Conservation (phyloP, 2,888 invertebrate genomes). For the Coenonympha arcania region DNA sequence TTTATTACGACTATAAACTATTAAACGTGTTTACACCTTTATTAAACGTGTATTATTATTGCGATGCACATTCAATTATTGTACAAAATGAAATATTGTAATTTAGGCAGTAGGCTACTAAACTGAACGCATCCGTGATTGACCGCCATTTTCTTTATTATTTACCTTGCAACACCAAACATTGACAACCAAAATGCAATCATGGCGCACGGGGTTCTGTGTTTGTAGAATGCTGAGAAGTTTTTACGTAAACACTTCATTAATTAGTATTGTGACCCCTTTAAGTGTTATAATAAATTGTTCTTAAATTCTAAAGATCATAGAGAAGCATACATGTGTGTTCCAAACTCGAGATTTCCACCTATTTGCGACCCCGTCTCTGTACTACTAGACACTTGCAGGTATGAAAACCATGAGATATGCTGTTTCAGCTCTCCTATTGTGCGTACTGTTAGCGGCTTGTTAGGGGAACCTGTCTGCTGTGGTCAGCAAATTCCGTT, state of each 20-base stretch:
- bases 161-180: slow-evolving; percentile 58
- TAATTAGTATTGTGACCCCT: slow-evolving; percentile 63
- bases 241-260: slow-evolving; percentile 75
- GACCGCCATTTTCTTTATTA: slow-evolving; percentile 65
- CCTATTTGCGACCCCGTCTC: slow-evolving; percentile 68
- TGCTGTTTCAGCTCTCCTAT: slow-evolving; percentile 62
- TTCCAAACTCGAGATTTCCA: slow-evolving; percentile 60
- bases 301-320: slow-evolving; percentile 52
- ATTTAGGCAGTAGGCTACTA: slow-evolving; percentile 11
- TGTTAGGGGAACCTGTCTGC: slow-evolving; percentile 37
- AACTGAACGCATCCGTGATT: slow-evolving; percentile 49
- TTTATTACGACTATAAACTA: too few species aligned
- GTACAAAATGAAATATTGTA: too few species aligned
- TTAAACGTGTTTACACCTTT: too few species aligned
- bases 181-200: slow-evolving; percentile 76
- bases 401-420: slow-evolving; percentile 70
- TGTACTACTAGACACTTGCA: slow-evolving; percentile 72
- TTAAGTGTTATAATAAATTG: slow-evolving; percentile 65
- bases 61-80: too few species aligned
- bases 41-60: too few species aligned
- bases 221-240: slow-evolving; percentile 75
- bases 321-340: slow-evolving; percentile 70
- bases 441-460: slow-evolving; percentile 43
- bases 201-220: slow-evolving; percentile 75
- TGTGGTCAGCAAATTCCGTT: slow-evolving; percentile 40